Base-by-base conservation (phyloP, 1,140 invertebrate species). In the Cotesia glomerata region DNA sequence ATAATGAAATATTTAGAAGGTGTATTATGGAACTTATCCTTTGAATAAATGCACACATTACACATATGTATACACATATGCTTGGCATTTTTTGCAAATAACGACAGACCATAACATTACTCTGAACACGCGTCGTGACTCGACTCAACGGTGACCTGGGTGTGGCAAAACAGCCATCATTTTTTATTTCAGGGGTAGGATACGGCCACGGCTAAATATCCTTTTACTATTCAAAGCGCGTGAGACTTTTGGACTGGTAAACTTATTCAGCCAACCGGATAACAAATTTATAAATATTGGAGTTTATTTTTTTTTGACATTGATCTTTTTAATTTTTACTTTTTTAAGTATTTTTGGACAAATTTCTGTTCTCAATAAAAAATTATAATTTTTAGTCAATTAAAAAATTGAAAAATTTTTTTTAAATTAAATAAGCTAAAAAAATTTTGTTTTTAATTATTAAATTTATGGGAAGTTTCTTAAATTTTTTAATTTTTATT, bases 71-170 rank as follows among this genome's bases (percentile, higher is more conserved):
- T 8, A 14, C n/a, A 18, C 18, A 39, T 4, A 36, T 62, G 26
- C 32, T 7, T 36, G 59, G 32, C 34, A 35, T 62, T 62, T n/a
- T 35, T 2, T 32, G 14, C 35, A 49, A 52, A 54, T n/a, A 66
- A 66, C 52, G 34, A 54, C 64, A 51, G 54, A 11, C 39, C 18
- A 51, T 52, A 67, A 67, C 49, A 26, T 67, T 67, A 49, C 26
- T 67, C 36, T 11, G 39, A 67, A 67, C 49, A 67, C 26, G 26
- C 65, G 39, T 68, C 66, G 66, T 68, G 66, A 68, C 66, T 68
- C 16, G 66, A 68, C 52, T 68, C 54, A n/a, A 5, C 16, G 52
- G 32, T 58, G 66, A 68, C 54, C 66, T 58, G 66, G 66, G 66
- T 68, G 66, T 68, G 66, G 66, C 66, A 2, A 45, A 39, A 45